Evolutionary conservation across 2,888 invertebrate species (phyloP).

Genomic region (Phlogophora meticulosa): DNA sequence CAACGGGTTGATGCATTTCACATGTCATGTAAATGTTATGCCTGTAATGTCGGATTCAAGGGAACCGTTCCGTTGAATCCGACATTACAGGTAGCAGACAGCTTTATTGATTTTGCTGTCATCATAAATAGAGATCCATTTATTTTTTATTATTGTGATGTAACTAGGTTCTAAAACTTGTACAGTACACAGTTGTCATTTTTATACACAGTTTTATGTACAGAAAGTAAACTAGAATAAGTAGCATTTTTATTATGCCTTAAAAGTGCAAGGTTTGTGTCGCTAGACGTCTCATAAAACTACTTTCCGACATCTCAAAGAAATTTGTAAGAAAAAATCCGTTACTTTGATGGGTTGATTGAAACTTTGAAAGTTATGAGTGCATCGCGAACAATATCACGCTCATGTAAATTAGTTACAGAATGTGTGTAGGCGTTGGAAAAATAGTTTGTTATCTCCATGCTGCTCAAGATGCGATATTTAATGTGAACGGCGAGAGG

Average conservation of each 20-base stretch:
- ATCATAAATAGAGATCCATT: slow-evolving; percentile 10
- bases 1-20: slow-evolving; percentile 26
- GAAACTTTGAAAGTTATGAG: slow-evolving; percentile 43
- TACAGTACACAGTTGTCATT: slow-evolving; percentile 37
- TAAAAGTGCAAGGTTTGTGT: slow-evolving; percentile 58
- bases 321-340: slow-evolving; percentile 18
- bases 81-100: too few species aligned
- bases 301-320: slow-evolving; percentile 31
- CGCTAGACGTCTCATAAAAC: slow-evolving; percentile 50
- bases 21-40: slow-evolving; percentile 22
- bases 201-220: slow-evolving; percentile 54
- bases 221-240: slow-evolving; percentile 60
- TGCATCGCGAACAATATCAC: slow-evolving; percentile 71
- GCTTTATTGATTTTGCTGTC: slow-evolving; percentile 5
- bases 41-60: slow-evolving; percentile 8
- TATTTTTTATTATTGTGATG: slow-evolving; percentile 19
- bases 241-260: slow-evolving; percentile 58
- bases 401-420: slow-evolving; percentile 65
- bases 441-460: slow-evolving; percentile 80
- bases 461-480: slow-evolving; percentile 80
- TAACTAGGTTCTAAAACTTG: slow-evolving; percentile 9
- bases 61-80: too few species aligned
- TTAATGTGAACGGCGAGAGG: slow-evolving; percentile 81
- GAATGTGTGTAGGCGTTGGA: slow-evolving; percentile 81
- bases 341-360: slow-evolving; percentile 40